These are phyloP conservation scores for Mesoclemmys tuberculata DNA, from an alignment of 2,113 vertebrate genomes.

Conservation along the genomic window DNA sequence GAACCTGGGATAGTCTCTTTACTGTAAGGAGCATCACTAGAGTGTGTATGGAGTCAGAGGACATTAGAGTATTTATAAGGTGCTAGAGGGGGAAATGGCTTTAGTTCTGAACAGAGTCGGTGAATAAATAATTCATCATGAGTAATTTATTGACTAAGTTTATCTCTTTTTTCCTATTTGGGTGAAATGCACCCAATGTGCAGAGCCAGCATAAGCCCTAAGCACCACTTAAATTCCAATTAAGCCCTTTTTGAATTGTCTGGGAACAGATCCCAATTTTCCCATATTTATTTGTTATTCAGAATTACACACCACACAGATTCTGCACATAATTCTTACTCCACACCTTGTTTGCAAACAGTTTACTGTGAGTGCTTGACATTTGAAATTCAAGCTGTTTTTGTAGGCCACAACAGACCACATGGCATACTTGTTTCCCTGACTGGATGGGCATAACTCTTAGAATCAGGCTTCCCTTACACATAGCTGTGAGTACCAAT, in stretches of 20 bases:
- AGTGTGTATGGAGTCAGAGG: not conserved
- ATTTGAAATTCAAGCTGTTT: not conserved
- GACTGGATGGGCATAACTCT: accelerated
- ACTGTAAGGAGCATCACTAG: not conserved
- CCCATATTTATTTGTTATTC: slow-evolving; percentile 47
- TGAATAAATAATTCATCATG: slow-evolving; percentile 61
- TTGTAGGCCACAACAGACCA: accelerated
- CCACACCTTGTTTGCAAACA: slow-evolving; percentile 63
- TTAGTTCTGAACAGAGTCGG: not conserved
- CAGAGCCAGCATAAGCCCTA: slow-evolving; percentile 46
- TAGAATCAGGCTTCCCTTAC: not conserved
- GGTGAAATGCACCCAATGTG: slow-evolving; percentile 1
- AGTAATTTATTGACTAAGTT: slow-evolving; percentile 50
- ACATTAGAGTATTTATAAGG: not conserved
- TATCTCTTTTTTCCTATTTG: slow-evolving; percentile 14
- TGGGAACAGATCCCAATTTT: slow-evolving; percentile 68
- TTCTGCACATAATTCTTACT: not conserved
- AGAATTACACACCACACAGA: not conserved
- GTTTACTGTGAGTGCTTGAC: not conserved
- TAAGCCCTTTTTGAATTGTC: slow-evolving; percentile 67
- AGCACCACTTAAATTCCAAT: slow-evolving; percentile 58
- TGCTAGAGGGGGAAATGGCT: slow-evolving; percentile 21
- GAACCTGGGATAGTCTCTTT: slow-evolving; percentile 11
- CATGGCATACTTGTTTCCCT: not conserved
- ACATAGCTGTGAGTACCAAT: not conserved